Conservation (phyloP, 2,797 vertebrate genomes). For the Brachyalestes nurse region DNA sequence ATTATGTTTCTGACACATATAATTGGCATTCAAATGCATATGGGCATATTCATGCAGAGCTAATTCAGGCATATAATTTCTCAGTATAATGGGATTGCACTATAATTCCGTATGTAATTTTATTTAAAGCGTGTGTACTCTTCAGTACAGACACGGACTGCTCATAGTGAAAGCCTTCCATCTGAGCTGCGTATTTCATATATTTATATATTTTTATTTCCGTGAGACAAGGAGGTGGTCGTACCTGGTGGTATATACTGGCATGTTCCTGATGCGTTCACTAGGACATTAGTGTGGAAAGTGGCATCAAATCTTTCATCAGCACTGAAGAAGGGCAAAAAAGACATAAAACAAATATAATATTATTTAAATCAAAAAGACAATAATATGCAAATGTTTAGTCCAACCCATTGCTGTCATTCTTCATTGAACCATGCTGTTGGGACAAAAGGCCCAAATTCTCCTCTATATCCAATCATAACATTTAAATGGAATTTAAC, state of each 20-base stretch:
- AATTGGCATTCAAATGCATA: too few species aligned
- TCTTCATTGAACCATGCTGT: neutral
- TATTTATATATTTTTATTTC: neutral
- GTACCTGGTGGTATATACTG: conserved; percentile 93
- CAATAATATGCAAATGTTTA: neutral
- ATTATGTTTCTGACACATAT: too few species aligned
- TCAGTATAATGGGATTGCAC: too few species aligned
- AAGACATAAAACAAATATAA: neutral
- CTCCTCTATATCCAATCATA: neutral
- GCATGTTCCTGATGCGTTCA: conserved; percentile 86
- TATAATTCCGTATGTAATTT: too few species aligned
- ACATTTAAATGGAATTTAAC: neutral
- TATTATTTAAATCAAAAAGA: too few species aligned
- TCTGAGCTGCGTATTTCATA: too few species aligned
- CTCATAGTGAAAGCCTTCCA: too few species aligned
- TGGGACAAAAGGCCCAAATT: neutral
- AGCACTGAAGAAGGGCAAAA: conserved; percentile 72
- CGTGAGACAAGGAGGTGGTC: conserved; percentile 9
- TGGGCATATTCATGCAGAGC: too few species aligned
- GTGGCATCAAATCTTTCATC: conserved; percentile 93
- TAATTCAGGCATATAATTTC: too few species aligned
- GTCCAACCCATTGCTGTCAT: neutral
- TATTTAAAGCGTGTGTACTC: too few species aligned
- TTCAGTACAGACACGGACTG: too few species aligned
- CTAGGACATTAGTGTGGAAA: conserved; percentile 91